phyloP scores from a whole-genome alignment of 1,140 invertebrate genomes.

The Cyphomyrmex costatus region DNA sequence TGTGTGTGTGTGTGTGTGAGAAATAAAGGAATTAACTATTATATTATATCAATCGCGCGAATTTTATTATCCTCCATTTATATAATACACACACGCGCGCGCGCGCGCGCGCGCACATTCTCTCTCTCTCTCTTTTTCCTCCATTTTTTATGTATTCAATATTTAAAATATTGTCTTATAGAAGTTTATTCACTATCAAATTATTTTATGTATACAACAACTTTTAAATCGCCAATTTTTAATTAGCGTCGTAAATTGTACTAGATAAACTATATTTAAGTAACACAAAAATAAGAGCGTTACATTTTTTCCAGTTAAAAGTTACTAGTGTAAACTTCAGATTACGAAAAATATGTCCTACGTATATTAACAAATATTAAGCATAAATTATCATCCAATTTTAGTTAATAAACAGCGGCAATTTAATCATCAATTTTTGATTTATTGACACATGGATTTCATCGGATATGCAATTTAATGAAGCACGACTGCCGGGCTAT shows the following conservation, averaged over 20 bases:
- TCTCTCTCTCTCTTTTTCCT: too few relatives aligned
- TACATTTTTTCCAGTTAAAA: not conserved
- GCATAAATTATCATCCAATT: constrained; percentile 55
- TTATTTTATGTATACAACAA: not conserved
- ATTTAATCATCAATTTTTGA: constrained; percentile 58
- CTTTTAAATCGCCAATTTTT: not conserved
- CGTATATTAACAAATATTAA: constrained; percentile 38
- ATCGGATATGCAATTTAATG: constrained; percentile 31
- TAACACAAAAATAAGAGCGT: not conserved
- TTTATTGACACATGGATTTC: constrained; percentile 54
- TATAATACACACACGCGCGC: too few relatives aligned
- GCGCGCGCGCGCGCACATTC: too few relatives aligned
- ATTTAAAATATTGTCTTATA: not conserved
- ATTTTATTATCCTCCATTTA: not conserved
- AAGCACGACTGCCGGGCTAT: constrained; percentile 35
- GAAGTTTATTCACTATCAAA: not conserved
- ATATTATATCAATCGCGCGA: not conserved
- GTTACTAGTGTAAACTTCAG: not conserved
- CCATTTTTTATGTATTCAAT: not conserved
- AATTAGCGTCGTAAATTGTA: not conserved
- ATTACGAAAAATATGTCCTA: constrained; percentile 27
- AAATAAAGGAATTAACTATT: not conserved
- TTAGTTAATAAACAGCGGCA: constrained; percentile 35
- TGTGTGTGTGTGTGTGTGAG: too few relatives aligned
- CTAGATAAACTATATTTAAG: not conserved